Percentiles rank a stretch among this genome's conserved stretches.
Conservation (phyloP, 1,140 invertebrate genomes). For the Panagrolaimus sp. region DNA sequence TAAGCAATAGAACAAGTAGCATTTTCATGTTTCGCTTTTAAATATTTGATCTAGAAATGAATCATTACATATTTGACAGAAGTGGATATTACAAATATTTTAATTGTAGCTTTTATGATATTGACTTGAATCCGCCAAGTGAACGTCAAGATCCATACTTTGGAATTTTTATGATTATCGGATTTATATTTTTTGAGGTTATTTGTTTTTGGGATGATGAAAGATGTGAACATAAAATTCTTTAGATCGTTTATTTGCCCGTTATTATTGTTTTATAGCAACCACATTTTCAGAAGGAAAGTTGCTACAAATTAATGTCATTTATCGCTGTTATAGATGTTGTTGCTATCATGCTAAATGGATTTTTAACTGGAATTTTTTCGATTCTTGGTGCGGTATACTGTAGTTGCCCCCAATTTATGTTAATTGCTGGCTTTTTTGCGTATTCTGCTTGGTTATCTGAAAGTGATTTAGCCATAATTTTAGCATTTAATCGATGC, state of each 20-base stretch:
- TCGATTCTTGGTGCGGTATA: constrained; percentile 21
- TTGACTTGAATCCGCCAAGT: constrained; percentile 21
- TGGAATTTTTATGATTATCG: constrained; percentile 25
- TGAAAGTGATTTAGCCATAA: not conserved
- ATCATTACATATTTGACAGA: constrained; percentile 23
- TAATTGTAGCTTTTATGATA: constrained; percentile 33
- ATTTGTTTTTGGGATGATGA: not conserved
- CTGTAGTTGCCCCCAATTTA: constrained; percentile 21
- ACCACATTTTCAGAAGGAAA: not conserved
- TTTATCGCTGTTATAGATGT: constrained; percentile 22
- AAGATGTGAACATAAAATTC: not conserved
- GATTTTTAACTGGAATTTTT: constrained; percentile 25
- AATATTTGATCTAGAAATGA: constrained; percentile 20
- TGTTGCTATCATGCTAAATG: not conserved
- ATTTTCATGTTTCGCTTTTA: no score
- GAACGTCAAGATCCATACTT: constrained; percentile 26
- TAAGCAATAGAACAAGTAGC: no score
- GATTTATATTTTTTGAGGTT: not conserved
- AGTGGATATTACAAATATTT: constrained; percentile 24
- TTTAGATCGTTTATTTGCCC: constrained; percentile 1
- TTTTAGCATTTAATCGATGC: constrained; percentile 21
- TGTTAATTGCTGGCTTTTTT: constrained; percentile 19
- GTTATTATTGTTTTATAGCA: not conserved
- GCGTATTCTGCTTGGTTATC: constrained; percentile 15
- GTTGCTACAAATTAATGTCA: constrained; percentile 25